phyloP scores from a whole-genome alignment of 2,113 vertebrate species.

The Rhinolophus ferrumequinum region DNA sequence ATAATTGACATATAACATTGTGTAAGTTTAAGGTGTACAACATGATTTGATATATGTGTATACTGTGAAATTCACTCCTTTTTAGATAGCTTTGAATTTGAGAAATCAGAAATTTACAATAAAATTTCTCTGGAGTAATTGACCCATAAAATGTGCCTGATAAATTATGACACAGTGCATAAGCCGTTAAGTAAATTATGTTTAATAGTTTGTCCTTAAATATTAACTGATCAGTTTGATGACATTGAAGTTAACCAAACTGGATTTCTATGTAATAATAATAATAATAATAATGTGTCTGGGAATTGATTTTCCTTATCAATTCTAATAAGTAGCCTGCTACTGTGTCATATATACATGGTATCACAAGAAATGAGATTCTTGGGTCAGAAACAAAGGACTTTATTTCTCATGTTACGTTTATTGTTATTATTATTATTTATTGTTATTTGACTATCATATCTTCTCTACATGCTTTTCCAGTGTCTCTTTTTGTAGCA shows the following conservation, averaged over 20 bases:
- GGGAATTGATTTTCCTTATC: slow-evolving; percentile 8
- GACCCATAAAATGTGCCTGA: background rate
- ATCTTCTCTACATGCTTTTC: background rate
- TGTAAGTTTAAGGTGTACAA: background rate
- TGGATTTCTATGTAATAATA: background rate
- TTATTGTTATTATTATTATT: background rate
- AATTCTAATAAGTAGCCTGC: background rate
- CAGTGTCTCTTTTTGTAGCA: background rate
- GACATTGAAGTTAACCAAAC: background rate
- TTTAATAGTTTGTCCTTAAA: background rate
- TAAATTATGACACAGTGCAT: background rate
- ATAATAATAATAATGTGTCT: background rate
- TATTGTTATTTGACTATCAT: background rate
- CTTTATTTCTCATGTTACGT: background rate
- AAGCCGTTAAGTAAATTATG: background rate
- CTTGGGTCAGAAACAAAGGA: background rate
- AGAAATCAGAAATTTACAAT: background rate
- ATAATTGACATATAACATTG: background rate
- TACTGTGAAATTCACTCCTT: background rate
- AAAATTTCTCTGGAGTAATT: background rate
- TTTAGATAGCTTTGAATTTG: background rate
- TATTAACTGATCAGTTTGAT: background rate
- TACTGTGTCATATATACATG: background rate
- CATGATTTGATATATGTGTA: background rate
- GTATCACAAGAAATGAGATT: background rate